phyloP scores from a whole-genome alignment of 2,888 invertebrate genomes.

The Pandemis heparana region DNA sequence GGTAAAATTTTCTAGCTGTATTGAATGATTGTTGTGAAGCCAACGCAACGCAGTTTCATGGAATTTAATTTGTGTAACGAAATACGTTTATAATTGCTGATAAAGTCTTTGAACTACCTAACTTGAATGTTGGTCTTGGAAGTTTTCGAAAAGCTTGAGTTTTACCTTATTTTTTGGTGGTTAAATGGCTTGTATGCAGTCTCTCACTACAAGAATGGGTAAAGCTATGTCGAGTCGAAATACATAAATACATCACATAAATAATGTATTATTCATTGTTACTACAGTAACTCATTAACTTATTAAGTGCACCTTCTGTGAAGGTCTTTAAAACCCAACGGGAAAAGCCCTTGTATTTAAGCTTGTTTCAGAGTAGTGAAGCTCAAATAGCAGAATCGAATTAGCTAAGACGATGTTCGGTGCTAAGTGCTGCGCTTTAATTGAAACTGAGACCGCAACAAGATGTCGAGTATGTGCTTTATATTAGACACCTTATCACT shows the following conservation, averaged over 20 bases:
- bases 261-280: too few relatives aligned
- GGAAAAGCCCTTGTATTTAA: background rate
- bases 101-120: background rate
- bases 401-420: background rate
- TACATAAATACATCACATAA: too few relatives aligned
- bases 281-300: too few relatives aligned
- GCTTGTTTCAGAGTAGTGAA: background rate
- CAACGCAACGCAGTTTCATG: background rate
- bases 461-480: background rate
- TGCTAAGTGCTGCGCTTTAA: conserved; percentile 3
- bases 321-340: background rate
- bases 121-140: background rate
- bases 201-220: too few relatives aligned
- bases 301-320: background rate
- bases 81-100: background rate
- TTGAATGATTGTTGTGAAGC: background rate
- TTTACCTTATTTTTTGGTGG: background rate
- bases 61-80: conserved; percentile 1
- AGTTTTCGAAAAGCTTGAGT: background rate
- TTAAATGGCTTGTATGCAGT: too few relatives aligned
- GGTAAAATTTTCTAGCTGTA: background rate
- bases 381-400: conserved; percentile 4
- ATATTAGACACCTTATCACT: background rate
- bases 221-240: too few relatives aligned
- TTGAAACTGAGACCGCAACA: background rate